phyloP scores from a whole-genome alignment of 2,113 vertebrate species.

The Festucalex cinctus region DNA sequence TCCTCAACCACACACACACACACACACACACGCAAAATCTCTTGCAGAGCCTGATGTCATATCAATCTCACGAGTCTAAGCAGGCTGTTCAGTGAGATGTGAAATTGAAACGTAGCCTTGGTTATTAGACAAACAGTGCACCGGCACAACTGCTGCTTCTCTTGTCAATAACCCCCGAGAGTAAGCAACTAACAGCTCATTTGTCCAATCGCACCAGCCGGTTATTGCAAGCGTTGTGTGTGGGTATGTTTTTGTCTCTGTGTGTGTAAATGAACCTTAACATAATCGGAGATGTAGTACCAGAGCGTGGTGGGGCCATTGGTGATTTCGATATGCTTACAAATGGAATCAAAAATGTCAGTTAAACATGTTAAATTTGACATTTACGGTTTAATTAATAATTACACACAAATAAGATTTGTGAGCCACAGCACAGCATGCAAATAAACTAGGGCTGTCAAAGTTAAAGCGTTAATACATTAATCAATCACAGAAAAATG shows the following conservation, averaged over 20 bases:
- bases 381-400: no score
- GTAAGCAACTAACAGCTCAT: constrained; percentile 55
- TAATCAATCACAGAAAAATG: no score
- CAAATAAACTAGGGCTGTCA: no score
- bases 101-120: constrained; percentile 76
- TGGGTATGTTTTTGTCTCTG: neutral
- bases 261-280: constrained; percentile 1
- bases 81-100: constrained; percentile 67
- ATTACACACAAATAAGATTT: no score
- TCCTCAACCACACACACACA: constrained; percentile 12
- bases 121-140: constrained; percentile 75
- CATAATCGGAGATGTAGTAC: neutral
- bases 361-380: no score
- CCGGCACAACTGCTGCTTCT: constrained; percentile 54
- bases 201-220: constrained; percentile 46
- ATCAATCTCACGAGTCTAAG: constrained; percentile 66
- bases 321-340: no score
- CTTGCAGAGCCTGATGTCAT: constrained; percentile 51
- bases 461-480: no score
- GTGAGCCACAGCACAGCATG: no score
- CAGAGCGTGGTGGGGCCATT: neutral
- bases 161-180: constrained; percentile 63
- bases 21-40: constrained; percentile 24
- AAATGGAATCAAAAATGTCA: no score
- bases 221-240: neutral